These are phyloP conservation scores for Gnatocerus cornutus DNA, from an alignment of 2,888 invertebrate genomes.

Conservation along the genomic window DNA sequence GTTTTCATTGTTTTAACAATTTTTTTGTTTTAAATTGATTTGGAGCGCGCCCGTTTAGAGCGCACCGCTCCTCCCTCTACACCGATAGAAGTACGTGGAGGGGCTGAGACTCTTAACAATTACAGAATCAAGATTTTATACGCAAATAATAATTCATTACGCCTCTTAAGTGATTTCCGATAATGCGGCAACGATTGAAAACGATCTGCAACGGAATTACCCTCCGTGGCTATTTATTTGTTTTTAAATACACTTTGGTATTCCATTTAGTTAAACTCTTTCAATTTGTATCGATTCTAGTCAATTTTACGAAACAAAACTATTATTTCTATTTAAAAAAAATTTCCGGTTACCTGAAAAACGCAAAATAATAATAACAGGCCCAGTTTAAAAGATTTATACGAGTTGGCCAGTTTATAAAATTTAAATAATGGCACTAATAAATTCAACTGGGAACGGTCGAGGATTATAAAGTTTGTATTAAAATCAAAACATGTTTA, in stretches of 20 bases:
- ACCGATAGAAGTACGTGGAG: conserved; percentile 2
- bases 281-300: too few relatives aligned
- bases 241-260: background rate
- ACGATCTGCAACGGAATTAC: background rate
- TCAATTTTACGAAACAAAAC: too few relatives aligned
- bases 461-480: too few relatives aligned
- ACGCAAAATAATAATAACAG: too few relatives aligned
- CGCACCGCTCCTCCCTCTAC: conserved; percentile 28
- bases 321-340: too few relatives aligned
- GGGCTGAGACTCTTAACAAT: conserved; percentile 8
- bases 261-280: too few relatives aligned
- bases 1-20: conserved; percentile 64
- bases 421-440: too few relatives aligned
- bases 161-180: conserved; percentile 1
- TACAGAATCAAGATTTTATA: conserved; percentile 32
- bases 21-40: conserved; percentile 58
- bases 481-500: too few relatives aligned
- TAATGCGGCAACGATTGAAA: conserved; percentile 9
- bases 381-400: too few relatives aligned
- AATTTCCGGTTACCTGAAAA: too few relatives aligned
- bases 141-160: conserved; percentile 25
- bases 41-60: conserved; percentile 33
- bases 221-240: background rate
- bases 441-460: too few relatives aligned
- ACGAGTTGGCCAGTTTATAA: too few relatives aligned